phyloP scores from a whole-genome alignment of 1,140 invertebrate species.

The Penaeus japonicus region DNA sequence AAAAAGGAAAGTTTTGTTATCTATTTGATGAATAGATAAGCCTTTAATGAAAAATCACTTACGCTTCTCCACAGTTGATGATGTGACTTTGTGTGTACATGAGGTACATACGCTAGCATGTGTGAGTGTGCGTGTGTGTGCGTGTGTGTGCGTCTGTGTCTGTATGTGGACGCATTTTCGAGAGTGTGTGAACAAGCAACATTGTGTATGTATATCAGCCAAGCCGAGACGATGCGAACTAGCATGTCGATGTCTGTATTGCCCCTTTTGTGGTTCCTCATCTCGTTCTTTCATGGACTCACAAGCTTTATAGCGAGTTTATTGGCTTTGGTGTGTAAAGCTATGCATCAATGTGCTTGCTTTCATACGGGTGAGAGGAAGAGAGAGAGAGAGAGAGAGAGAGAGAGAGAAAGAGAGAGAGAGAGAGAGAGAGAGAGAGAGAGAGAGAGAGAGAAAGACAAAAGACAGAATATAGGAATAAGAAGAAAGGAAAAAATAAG shows the following conservation, averaged over 20 bases:
- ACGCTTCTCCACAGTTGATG: background rate
- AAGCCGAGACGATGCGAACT: background rate
- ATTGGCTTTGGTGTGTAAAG: background rate
- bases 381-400: background rate
- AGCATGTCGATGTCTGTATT: no score
- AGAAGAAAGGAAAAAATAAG: background rate
- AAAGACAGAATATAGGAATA: background rate
- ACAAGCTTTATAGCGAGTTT: no score
- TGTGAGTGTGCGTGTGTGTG: background rate
- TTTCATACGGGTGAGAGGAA: background rate
- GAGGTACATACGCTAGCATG: background rate
- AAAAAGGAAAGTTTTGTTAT: background rate
- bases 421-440: background rate
- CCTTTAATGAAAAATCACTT: background rate
- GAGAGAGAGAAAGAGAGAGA: background rate
- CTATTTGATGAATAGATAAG: background rate
- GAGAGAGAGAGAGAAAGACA: background rate
- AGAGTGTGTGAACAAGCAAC: background rate
- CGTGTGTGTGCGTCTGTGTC: constrained; percentile 10
- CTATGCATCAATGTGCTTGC: background rate
- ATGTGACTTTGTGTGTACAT: no score
- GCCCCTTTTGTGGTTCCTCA: no score
- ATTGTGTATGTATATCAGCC: background rate
- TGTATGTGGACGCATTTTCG: no score
- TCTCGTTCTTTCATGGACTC: no score